A percentile compares a stretch with the other conserved stretches of the same genome.
Evolutionary conservation across 1,140 invertebrate genomes (phyloP).

Genomic region (Halesus radiatus): DNA sequence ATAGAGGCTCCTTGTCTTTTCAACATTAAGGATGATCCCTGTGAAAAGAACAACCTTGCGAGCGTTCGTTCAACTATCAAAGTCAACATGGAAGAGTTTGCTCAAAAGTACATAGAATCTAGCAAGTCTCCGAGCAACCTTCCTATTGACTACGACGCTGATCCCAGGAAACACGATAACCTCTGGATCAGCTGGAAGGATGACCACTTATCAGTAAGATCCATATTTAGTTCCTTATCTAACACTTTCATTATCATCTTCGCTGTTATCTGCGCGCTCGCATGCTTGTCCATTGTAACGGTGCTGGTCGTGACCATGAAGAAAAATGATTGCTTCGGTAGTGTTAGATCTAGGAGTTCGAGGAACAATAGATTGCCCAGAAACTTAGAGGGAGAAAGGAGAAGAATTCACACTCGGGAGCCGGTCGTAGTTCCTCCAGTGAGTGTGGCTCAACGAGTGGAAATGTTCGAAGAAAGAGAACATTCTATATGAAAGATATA

Average conservation of each 20-base stretch:
- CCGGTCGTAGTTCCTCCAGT: slow-evolving; percentile 10
- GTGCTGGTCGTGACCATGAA: slow-evolving; percentile 23
- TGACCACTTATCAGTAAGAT: slow-evolving; percentile 34
- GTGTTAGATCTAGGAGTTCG: background rate
- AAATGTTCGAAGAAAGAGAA: slow-evolving; percentile 53
- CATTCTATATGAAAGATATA: slow-evolving; percentile 4
- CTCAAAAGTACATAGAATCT: slow-evolving; percentile 67
- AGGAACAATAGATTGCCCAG: background rate
- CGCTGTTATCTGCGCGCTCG: slow-evolving; percentile 31
- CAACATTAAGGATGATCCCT: slow-evolving; percentile 82
- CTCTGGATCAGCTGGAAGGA: slow-evolving; percentile 74
- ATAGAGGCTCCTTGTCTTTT: slow-evolving; percentile 74
- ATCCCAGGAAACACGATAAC: slow-evolving; percentile 72
- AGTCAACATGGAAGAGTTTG: slow-evolving; percentile 64
- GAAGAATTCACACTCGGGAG: slow-evolving; percentile 33
- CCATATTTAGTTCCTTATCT: slow-evolving; percentile 28
- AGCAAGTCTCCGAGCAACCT: slow-evolving; percentile 70
- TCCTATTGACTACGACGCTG: slow-evolving; percentile 68
- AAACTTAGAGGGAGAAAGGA: slow-evolving; percentile 31
- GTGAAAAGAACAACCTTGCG: slow-evolving; percentile 81
- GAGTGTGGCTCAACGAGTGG: slow-evolving; percentile 48
- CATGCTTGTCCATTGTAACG: slow-evolving; percentile 24
- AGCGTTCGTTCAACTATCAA: slow-evolving; percentile 65
- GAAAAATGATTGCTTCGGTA: slow-evolving; percentile 21
- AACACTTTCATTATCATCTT: slow-evolving; percentile 24